Base-by-base conservation (phyloP, 1,140 invertebrate species). In the Zaprionus davidi region DNA sequence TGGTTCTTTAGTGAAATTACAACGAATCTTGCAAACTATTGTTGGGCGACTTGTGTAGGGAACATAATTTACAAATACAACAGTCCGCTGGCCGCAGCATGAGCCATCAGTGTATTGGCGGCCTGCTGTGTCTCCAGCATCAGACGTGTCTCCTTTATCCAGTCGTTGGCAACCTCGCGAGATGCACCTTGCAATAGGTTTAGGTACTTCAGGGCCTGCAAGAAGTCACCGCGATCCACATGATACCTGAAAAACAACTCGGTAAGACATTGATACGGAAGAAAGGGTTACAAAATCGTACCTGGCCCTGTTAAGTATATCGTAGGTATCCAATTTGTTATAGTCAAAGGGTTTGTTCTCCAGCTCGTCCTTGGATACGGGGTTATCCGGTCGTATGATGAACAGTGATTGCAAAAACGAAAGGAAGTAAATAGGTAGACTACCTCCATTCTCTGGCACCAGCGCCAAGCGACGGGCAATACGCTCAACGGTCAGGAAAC, bases 71-170 rank as follows among this genome's bases (percentile, higher is more conserved):
- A 95, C 72, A 96, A 94, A 93, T 96, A 95, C 60, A 96, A 93
- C 24, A 96, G 93, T 49, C 96, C 95, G 71, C 95, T 95, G 9
- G 96, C 96, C 26, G 96, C 95, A 5, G 97, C 97, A 92, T 98
- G 96, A 5, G 97, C 96, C 93, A 98, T 95, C 17, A 99, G 93
- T 3, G 97, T 96, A 81, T 97, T 95, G 17, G 98, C 96, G 24
- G 97, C 97, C 93, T 98, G 98, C 87, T 96, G 95, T n/a, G 97
- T 96, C 93, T 99, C 98, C 70, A 99, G 93, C 76, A 97, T 95
- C 17, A 97, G 94, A 62, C 96, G 95, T 1, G 97, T 95, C 84
- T 99, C 98, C 69, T 96, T 95, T 79, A 98, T 95, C 98, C 98
- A 99, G 78, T 97, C 96, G 49, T 92, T 93, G 2, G 98, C 97